phyloP scores from a whole-genome alignment of 2,113 vertebrate species.

The Arothron firmamentum region DNA sequence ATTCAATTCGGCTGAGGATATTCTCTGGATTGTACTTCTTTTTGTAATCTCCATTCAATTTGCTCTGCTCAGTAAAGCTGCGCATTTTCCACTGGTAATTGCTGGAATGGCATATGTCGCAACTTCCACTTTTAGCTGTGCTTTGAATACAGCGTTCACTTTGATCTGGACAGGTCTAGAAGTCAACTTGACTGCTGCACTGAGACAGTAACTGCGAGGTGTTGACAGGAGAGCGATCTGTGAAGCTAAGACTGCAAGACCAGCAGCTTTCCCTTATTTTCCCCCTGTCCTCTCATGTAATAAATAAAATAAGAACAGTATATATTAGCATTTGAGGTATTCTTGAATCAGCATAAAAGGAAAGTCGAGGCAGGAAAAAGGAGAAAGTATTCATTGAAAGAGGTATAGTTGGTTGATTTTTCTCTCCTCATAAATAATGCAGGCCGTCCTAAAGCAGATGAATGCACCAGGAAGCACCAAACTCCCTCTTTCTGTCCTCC shows the following conservation, averaged over 20 bases:
- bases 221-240: no score
- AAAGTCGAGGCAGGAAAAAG: neutral
- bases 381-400: conserved; percentile 17
- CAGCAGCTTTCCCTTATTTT: no score
- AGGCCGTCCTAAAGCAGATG: conserved; percentile 14
- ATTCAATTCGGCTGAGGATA: neutral
- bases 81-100: neutral
- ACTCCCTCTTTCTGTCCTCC: neutral
- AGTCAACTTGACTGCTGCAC: neutral
- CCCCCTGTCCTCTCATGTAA: no score
- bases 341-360: neutral
- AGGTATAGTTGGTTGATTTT: conserved; percentile 17
- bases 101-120: neutral
- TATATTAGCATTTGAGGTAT: neutral
- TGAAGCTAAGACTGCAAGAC: no score
- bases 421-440: conserved; percentile 43
- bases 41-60: neutral
- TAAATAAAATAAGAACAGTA: no score
- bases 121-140: no score
- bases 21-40: neutral
- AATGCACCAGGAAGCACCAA: conserved; percentile 11
- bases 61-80: neutral
- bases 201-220: neutral
- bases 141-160: neutral
- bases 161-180: neutral